A percentile compares a stretch with the other conserved stretches of the same genome.
Conservation (phyloP, 2,113 vertebrate species). For the Herpailurus yagouaroundi region DNA sequence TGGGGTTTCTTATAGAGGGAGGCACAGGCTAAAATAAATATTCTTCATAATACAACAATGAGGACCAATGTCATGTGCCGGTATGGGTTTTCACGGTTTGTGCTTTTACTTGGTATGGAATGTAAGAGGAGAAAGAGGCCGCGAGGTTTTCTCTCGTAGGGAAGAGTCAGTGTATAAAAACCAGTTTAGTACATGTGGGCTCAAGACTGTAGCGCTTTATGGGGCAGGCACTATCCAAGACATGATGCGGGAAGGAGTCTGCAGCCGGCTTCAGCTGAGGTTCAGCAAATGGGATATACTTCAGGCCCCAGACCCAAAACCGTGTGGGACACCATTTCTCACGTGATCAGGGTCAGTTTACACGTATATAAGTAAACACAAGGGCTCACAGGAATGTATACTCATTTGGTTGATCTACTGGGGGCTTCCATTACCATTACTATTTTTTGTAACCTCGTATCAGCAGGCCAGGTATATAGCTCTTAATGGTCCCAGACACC, state of each 20-base stretch:
- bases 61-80: background rate
- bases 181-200: fast-evolving
- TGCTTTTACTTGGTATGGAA: background rate
- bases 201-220: fast-evolving
- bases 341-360: fast-evolving
- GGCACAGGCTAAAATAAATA: background rate
- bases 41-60: fast-evolving
- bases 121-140: background rate
- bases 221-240: background rate
- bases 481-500: background rate
- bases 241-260: background rate
- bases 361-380: no score
- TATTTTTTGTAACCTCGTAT: background rate
- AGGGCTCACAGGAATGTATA: background rate
- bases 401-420: background rate
- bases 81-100: background rate
- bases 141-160: background rate
- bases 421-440: background rate
- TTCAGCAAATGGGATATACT: fast-evolving
- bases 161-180: background rate
- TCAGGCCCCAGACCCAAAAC: background rate
- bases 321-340: no score
- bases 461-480: background rate
- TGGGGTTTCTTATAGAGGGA: no score
- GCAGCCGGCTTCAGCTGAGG: background rate